These are phyloP conservation scores for Pseudobourletiella spinata DNA, from an alignment of 1,140 invertebrate genomes.

Conservation along the genomic window DNA sequence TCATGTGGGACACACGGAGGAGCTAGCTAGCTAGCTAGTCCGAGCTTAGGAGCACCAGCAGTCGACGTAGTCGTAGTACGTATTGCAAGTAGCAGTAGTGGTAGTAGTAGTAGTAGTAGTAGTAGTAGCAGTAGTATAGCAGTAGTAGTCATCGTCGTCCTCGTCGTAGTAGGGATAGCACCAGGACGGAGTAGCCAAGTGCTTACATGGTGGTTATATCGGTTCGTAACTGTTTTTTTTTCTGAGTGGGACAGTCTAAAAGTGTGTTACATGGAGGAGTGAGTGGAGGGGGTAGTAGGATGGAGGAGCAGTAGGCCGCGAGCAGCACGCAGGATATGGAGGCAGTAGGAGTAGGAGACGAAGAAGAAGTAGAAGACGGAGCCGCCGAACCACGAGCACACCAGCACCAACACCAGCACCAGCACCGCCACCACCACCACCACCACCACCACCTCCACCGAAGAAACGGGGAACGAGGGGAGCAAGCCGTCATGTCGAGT, in stretches of 20 bases:
- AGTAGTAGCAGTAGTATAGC: no score
- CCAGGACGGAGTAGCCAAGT: conserved; percentile 1
- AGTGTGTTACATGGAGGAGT: conserved; percentile 3
- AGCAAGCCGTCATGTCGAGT: conserved; percentile 9
- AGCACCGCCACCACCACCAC: no score
- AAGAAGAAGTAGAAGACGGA: background rate
- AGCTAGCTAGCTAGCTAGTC: no score
- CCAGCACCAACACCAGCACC: no score
- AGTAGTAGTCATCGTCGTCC: no score
- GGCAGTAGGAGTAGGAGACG: background rate
- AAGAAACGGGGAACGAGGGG: background rate
- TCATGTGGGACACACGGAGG: conserved; percentile 4
- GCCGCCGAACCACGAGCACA: no score
- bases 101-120: no score
- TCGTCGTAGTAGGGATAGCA: no score
- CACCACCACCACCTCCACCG: no score
- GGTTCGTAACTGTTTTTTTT: conserved; percentile 10
- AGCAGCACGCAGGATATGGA: background rate
- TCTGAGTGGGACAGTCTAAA: conserved; percentile 9
- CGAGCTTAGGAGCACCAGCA: no score
- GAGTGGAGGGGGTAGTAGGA: background rate
- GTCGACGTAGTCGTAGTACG: no score
- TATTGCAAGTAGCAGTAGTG: no score
- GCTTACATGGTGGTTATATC: conserved; percentile 8
- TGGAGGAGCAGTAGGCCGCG: background rate